phyloP scores from a whole-genome alignment of 2,797 vertebrate species.

The Loriculus beryllinus region DNA sequence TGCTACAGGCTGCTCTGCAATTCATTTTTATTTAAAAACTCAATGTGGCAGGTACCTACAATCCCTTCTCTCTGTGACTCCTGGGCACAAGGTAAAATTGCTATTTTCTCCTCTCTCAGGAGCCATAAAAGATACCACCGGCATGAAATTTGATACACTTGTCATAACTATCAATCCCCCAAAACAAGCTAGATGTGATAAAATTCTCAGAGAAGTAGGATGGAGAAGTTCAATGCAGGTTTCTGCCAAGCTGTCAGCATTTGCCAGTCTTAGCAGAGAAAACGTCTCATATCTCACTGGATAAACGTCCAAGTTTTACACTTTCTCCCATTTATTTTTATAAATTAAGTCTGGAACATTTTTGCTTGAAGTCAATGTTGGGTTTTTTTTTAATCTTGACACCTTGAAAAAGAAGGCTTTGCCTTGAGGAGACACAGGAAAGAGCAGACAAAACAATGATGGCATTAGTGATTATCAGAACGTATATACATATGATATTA shows the following conservation, averaged over 20 bases:
- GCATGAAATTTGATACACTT: conserved; percentile 60
- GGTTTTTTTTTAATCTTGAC: neutral
- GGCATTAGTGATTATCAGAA: neutral
- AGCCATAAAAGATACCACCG: conserved; percentile 57
- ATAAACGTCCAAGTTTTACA: neutral
- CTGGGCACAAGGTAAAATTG: conserved; percentile 58
- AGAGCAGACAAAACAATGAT: neutral
- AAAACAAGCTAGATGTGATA: conserved; percentile 38
- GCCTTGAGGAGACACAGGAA: neutral
- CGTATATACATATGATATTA: neutral
- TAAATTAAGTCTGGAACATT: neutral
- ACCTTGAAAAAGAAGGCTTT: neutral
- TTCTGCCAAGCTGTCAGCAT: conserved; percentile 5
- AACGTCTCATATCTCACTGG: neutral
- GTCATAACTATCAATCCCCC: conserved; percentile 50
- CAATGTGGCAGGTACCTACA: neutral
- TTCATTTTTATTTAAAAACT: conserved; percentile 56
- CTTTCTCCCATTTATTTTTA: neutral
- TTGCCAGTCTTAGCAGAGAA: conserved; percentile 9
- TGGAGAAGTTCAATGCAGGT: conserved; percentile 13
- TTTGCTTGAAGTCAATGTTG: neutral
- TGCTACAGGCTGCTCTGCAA: neutral
- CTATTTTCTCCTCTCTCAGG: conserved; percentile 65
- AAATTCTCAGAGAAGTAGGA: conserved; percentile 42
- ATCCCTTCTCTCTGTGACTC: conserved; percentile 54